These are phyloP conservation scores for Anoncus sp. DNA, from an alignment of 2,888 invertebrate genomes.

Conservation along the genomic window DNA sequence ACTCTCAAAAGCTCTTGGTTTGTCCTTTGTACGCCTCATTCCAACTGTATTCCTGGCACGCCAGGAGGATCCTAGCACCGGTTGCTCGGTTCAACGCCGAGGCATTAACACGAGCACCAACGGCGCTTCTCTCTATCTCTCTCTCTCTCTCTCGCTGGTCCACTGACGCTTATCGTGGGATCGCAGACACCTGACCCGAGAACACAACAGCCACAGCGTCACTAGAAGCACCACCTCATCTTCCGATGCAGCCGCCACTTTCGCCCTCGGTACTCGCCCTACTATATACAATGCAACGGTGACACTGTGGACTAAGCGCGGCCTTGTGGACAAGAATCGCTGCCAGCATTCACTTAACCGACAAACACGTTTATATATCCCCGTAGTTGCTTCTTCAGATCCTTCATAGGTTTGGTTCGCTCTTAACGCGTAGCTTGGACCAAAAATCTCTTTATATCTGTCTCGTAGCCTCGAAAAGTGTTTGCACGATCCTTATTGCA, in stretches of 20 bases:
- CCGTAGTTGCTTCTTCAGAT: not conserved
- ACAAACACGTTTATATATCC: conserved; percentile 12
- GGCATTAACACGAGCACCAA: conserved; percentile 43
- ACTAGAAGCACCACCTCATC: conserved; percentile 42
- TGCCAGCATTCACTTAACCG: conserved; percentile 29
- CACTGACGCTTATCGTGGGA: conserved; percentile 72
- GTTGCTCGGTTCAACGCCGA: conserved; percentile 51
- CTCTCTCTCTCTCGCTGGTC: conserved; percentile 51
- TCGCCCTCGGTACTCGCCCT: conserved; percentile 26
- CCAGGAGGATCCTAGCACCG: conserved; percentile 44
- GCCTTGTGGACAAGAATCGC: conserved; percentile 22
- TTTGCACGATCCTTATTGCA: not conserved
- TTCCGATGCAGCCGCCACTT: conserved; percentile 27
- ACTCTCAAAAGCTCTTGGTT: conserved; percentile 42
- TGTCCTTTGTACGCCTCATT: conserved; percentile 71
- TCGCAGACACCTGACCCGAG: conserved; percentile 76
- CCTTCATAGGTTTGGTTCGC: not conserved
- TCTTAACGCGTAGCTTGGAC: not conserved
- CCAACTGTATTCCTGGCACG: conserved; percentile 58
- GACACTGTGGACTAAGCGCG: conserved; percentile 27
- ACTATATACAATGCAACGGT: conserved; percentile 36
- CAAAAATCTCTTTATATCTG: conserved; percentile 17
- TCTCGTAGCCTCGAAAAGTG: not conserved
- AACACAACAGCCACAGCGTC: conserved; percentile 52
- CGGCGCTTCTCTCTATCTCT: conserved; percentile 32